These are phyloP conservation scores for Oplegnathus fasciatus DNA, from an alignment of 2,113 vertebrate genomes.

Conservation along the genomic window DNA sequence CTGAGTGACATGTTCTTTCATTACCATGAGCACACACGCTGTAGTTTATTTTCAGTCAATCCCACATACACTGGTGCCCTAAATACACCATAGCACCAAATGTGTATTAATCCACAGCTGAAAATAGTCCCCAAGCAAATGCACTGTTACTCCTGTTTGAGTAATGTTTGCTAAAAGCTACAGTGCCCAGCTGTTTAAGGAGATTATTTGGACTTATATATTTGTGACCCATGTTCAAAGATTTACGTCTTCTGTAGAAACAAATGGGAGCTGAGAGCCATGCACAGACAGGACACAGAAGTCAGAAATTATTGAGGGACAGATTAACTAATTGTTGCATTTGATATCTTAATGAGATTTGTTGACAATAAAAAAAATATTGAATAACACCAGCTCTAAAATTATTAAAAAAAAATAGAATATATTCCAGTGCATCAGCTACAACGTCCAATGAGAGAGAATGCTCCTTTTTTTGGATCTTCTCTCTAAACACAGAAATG, in stretches of 20 bases:
- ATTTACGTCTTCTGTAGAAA: conserved; percentile 2
- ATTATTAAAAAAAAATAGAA: fast-evolving
- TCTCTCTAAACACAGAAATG: conserved; percentile 16
- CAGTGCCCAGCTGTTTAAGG: neutral
- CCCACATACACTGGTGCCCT: neutral
- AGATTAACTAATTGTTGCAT: neutral
- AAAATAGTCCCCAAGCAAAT: conserved; percentile 35
- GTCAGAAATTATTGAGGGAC: neutral
- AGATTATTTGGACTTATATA: neutral
- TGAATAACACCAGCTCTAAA: neutral
- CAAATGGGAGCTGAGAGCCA: neutral
- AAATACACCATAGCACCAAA: neutral
- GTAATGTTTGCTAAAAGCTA: conserved; percentile 10
- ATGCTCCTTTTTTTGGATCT: neutral
- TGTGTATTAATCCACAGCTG: conserved; percentile 4
- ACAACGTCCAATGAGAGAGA: neutral
- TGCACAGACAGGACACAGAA: neutral
- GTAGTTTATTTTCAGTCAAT: neutral
- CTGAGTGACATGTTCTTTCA: neutral
- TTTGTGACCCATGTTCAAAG: neutral
- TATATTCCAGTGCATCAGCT: neutral
- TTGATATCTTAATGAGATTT: neutral
- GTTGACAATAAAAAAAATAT: neutral
- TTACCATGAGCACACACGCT: neutral
- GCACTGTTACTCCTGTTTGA: neutral